Evolutionary conservation across 2,113 vertebrate genomes (phyloP).

Genomic region (Passer montanus): DNA sequence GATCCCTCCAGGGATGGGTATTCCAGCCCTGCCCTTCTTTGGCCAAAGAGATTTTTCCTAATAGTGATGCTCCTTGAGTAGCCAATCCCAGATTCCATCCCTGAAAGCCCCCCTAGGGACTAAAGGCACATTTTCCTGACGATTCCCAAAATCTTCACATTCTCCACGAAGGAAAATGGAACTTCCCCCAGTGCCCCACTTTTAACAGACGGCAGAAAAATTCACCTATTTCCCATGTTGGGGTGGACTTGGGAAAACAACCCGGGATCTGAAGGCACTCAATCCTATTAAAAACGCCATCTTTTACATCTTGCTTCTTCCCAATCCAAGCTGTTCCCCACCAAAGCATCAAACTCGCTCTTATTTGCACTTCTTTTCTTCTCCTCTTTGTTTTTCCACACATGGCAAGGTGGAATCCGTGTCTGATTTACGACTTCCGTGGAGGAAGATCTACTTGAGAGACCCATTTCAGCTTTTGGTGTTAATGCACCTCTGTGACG

Average conservation of each 20-base stretch:
- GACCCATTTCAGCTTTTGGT: background rate
- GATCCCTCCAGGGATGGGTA: background rate
- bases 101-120: background rate
- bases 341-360: background rate
- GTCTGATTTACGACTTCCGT: background rate
- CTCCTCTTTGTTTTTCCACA: background rate
- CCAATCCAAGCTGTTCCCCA: background rate
- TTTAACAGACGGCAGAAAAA: slow-evolving; percentile 5
- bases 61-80: background rate
- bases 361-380: background rate
- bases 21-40: background rate
- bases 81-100: background rate
- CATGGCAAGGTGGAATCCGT: rapidly evolving
- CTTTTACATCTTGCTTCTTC: background rate
- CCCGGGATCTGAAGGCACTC: background rate
- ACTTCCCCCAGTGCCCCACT: background rate
- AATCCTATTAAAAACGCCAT: background rate
- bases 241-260: background rate
- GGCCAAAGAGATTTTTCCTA: background rate
- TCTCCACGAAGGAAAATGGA: background rate
- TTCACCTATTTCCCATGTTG: background rate
- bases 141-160: background rate
- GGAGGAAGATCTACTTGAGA: background rate
- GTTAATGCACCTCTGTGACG: background rate
- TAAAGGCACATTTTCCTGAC: background rate